A percentile compares a stretch with the other conserved stretches of the same genome.
Conservation (phyloP, 2,113 vertebrate genomes). For the Phaethornis superciliosus region DNA sequence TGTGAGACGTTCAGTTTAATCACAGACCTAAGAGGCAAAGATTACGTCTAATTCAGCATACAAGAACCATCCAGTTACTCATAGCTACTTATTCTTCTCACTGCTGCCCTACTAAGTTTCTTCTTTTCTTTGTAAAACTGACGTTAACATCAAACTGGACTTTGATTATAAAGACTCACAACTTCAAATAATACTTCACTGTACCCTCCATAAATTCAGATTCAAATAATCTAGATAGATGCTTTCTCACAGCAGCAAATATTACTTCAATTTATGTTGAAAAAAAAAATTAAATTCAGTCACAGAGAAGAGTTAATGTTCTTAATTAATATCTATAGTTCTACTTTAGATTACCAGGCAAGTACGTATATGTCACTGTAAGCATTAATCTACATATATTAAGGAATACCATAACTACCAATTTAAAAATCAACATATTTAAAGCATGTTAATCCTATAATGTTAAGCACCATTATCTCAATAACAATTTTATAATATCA, state of each 20-base stretch:
- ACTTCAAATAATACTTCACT: neutral
- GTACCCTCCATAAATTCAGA: neutral
- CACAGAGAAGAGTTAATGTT: neutral
- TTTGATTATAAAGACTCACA: neutral
- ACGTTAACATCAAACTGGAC: neutral
- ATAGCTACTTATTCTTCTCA: neutral
- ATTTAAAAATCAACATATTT: constrained; percentile 15
- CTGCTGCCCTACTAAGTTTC: neutral
- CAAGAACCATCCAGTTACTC: neutral
- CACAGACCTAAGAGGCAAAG: neutral
- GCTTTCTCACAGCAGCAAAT: neutral
- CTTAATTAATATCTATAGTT: neutral
- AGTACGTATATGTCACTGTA: neutral
- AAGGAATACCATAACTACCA: neutral
- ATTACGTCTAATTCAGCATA: neutral
- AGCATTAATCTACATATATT: neutral
- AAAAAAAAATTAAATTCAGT: neutral
- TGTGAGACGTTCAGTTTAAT: neutral
- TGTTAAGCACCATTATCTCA: neutral
- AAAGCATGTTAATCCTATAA: neutral
- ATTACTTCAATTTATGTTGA: neutral
- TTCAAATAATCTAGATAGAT: neutral
- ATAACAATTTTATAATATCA: neutral
- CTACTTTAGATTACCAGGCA: neutral
- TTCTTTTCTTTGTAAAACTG: neutral